A percentile compares a stretch with the other conserved stretches of the same genome.
Evolutionary conservation across 2,797 vertebrate species (phyloP).

Genomic region (Acropternis orthonyx): DNA sequence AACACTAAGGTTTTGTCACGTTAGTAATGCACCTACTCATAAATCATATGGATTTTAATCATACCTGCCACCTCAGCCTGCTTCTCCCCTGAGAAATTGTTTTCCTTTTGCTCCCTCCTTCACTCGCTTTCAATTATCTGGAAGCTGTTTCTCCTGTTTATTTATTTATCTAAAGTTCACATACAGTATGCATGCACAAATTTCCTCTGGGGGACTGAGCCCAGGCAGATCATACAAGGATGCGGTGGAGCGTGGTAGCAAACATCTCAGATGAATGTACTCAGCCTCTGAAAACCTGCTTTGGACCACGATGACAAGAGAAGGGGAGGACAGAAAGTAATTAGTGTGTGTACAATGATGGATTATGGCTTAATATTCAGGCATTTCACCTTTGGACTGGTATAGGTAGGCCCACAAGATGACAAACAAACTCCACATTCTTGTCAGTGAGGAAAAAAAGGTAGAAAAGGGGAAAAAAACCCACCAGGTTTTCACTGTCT

Average conservation of each 20-base stretch:
- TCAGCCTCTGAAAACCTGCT: slow-evolving; percentile 67
- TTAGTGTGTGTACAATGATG: slow-evolving; percentile 80
- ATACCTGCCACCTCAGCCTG: slow-evolving; percentile 83
- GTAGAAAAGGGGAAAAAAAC: neutral
- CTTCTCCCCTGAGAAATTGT: slow-evolving; percentile 82
- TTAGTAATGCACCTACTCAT: slow-evolving; percentile 86
- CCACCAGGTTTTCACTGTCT: neutral
- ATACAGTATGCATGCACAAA: slow-evolving; percentile 86
- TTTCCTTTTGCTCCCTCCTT: slow-evolving; percentile 81
- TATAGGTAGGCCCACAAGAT: slow-evolving; percentile 64
- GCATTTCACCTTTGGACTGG: slow-evolving; percentile 75
- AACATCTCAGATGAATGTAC: slow-evolving; percentile 82
- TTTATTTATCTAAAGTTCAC: slow-evolving; percentile 95
- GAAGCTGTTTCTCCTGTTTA: slow-evolving; percentile 87
- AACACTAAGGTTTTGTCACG: slow-evolving; percentile 80
- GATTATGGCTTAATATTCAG: slow-evolving; percentile 80
- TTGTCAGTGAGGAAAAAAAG: neutral
- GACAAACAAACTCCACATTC: slow-evolving; percentile 61
- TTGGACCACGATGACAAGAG: slow-evolving; percentile 72
- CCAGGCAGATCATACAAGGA: slow-evolving; percentile 78
- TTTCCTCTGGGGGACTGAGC: slow-evolving; percentile 82
- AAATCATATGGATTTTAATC: slow-evolving; percentile 95
- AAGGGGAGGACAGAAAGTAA: slow-evolving; percentile 78
- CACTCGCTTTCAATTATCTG: slow-evolving; percentile 91
- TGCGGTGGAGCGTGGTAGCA: slow-evolving; percentile 78